Conservation (phyloP, 2,888 invertebrate genomes). For the Amphipyra tragopoginis region DNA sequence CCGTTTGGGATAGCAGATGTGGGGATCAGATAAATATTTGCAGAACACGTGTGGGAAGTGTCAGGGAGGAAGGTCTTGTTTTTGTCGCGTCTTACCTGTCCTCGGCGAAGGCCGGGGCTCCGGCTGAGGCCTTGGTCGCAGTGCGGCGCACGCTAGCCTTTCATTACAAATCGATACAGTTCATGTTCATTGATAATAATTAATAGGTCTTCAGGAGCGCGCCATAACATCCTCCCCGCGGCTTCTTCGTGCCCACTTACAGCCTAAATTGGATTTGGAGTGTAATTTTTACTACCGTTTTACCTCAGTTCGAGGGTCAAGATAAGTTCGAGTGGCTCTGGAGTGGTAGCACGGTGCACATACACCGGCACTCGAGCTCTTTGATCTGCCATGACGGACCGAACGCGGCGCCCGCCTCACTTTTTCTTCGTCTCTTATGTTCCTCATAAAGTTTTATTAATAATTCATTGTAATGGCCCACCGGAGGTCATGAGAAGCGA, state of each 20-base stretch:
- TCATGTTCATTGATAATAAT: conserved; percentile 83
- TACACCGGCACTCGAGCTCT: conserved; percentile 78
- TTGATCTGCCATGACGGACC: conserved; percentile 77
- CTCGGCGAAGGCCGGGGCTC: conserved; percentile 62
- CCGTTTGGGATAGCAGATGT: conserved; percentile 80
- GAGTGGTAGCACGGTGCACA: conserved; percentile 68
- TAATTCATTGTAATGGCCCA: conserved; percentile 68
- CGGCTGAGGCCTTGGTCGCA: conserved; percentile 73
- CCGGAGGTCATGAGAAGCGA: conserved; percentile 74
- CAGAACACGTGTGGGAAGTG: conserved; percentile 71
- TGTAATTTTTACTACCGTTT: conserved; percentile 88
- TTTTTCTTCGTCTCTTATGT: conserved; percentile 66
- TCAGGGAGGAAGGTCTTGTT: conserved; percentile 70
- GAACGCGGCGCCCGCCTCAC: conserved; percentile 62
- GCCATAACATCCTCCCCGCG: conserved; percentile 70
- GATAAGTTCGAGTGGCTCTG: conserved; percentile 83
- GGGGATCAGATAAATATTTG: conserved; percentile 76
- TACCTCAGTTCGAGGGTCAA: conserved; percentile 81
- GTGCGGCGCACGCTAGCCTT: conserved; percentile 77
- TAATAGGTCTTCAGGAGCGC: conserved; percentile 74
- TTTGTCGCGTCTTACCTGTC: conserved; percentile 72
- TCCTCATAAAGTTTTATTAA: conserved; percentile 77
- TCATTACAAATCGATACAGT: conserved; percentile 84
- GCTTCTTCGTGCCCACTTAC: conserved; percentile 75
- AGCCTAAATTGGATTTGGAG: conserved; percentile 78